phyloP scores from a whole-genome alignment of 1,140 invertebrate genomes.

The Meloidogyne floridensis region DNA sequence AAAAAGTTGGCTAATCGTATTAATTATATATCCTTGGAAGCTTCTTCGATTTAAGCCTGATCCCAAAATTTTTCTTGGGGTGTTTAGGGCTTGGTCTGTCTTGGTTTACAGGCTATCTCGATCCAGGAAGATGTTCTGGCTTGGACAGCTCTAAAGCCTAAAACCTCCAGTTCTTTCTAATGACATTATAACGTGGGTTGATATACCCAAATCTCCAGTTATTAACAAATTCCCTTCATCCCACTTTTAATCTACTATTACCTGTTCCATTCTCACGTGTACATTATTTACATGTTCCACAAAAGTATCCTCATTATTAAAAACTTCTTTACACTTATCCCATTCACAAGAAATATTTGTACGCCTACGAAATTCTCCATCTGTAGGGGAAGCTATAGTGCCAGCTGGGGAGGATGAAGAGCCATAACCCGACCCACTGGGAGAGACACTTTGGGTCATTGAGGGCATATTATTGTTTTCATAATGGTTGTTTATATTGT shows the following conservation, averaged over 20 bases:
- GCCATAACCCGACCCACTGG: background rate
- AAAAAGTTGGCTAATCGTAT: background rate
- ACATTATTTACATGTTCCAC: slow-evolving; percentile 30
- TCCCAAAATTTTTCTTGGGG: no score
- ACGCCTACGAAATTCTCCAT: background rate
- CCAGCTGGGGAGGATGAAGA: background rate
- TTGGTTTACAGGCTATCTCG: no score
- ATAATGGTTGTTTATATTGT: background rate
- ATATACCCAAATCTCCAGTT: no score
- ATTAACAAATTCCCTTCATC: no score
- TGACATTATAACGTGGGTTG: no score
- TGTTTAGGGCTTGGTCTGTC: no score
- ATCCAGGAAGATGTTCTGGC: no score
- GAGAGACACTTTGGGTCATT: background rate
- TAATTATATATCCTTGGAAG: no score
- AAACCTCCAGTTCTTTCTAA: no score
- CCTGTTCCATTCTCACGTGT: slow-evolving; percentile 27
- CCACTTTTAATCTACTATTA: background rate
- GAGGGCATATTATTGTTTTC: background rate
- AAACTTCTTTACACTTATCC: slow-evolving; percentile 17
- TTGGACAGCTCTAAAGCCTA: no score
- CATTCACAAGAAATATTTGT: slow-evolving; percentile 12
- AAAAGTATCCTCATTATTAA: slow-evolving; percentile 23
- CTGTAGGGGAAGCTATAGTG: background rate
- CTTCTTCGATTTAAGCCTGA: no score